Evolutionary conservation across 2,797 vertebrate genomes (phyloP), one percentile per base, ranked within the genome.

Genomic region (Danio albolineatus): DNA sequence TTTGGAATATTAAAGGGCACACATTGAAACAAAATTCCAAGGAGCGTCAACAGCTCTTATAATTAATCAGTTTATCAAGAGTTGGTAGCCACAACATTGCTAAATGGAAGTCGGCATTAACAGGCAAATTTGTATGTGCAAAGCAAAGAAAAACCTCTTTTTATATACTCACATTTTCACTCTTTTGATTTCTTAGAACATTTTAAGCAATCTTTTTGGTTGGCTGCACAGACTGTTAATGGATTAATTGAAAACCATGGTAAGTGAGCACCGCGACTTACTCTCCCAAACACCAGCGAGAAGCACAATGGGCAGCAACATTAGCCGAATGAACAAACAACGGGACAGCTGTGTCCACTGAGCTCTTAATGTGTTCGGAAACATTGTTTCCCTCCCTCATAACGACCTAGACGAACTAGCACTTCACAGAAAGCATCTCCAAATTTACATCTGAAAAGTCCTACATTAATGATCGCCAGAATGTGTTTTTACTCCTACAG

Each of bases 381-480:
- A 65, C 44, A 79, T 51, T 73, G 84, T 85, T 87, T 80, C 53
- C 57, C 73, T 54, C 76, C 41, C n/a, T 57, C 51, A 6, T 80
- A 67, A 74, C 1, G 48, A 80, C 61, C 53, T 59, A 66, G 51
- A 49, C 7, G 76, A 81, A 88, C 86, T 66, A 69, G 17, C 21
- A 70, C 72, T 76, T 76, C 46, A 62, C 21, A 41, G 21, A 41
- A 57, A 36, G 44, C 59, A 65, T 72, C 13, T 72, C 21, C 78
- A 86, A 87, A 85, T 88, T 85, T 87, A 79, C 82, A 89, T 76
- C 54, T 61, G 8, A 64, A 73, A 87, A 67, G 83, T 85, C 57
- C 65, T 67, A 73, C 86, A 88, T 85, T 79, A 87, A 62, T 77
- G 80, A 88, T 89, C 83, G 86, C 82, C 86, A 89, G 84, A 88